Evolutionary conservation across 2,113 vertebrate species (phyloP), one percentile per base, ranked within the genome.

Genomic region (Pyrgilauda ruficollis): DNA sequence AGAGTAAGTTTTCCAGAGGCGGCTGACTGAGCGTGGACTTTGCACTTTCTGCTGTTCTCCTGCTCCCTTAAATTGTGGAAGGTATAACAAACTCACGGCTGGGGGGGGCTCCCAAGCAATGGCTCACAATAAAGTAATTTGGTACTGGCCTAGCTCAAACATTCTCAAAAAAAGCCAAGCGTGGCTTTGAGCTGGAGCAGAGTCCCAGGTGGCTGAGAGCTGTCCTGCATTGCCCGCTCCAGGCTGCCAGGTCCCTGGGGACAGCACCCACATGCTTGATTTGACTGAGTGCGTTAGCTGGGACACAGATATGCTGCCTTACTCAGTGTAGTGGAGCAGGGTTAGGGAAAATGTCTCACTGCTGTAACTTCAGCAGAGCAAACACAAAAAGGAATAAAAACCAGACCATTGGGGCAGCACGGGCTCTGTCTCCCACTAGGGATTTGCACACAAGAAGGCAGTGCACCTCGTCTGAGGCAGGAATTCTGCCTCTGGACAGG

Each of bases 171-270:
- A 3, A 47, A 26, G 30, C 22, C 7, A 64, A 15, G 53, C 10
- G 11, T 69, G 39, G 23, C 43, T 90, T 87, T 49, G 63, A 52
- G n/a, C 27, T 37, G 61, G 26, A 31, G 35, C 37, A 31, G 30
- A 56, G 44, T 1, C 6, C 1, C 5, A 68, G 28, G 55, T 13
- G 61, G 16, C 44, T 1, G 6, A 35, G 33, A 23, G 50, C 50
- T 4, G 1, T 27, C 47, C 50, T 46, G 39, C 5, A 0, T 11
- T 2, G 2, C 47, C 76, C 0, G 0, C 6, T 23, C 16, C 39
- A 23, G 66, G 49, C 20, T 3, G 10, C 26, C 5, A 11, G 23
- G 3, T 20, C 24, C 2, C 1, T 4, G 33, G 33, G 70, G 26
- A 47, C 28, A 50, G 56, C 26, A 37, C 15, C 26, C 53, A 16